These are phyloP conservation scores for Ferdinandea cuprea DNA, from an alignment of 2,888 invertebrate genomes.

Conservation along the genomic window DNA sequence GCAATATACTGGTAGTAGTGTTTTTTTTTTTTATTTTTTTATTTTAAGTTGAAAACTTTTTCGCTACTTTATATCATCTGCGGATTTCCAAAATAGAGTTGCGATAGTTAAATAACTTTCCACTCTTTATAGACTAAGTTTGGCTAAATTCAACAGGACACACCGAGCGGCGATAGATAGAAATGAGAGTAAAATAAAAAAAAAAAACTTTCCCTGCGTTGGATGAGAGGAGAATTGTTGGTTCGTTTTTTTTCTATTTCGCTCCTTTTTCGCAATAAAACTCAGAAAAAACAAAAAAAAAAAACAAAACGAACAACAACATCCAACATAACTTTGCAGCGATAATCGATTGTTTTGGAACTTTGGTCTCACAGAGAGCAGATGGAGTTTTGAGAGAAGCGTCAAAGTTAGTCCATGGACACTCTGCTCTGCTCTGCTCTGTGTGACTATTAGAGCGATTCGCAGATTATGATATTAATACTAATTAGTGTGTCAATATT, in stretches of 20 bases:
- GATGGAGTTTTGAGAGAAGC: conserved; percentile 61
- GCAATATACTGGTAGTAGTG: no score
- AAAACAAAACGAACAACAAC: conserved; percentile 18
- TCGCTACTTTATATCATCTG: conserved; percentile 74
- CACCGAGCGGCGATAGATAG: conserved; percentile 60
- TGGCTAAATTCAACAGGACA: conserved; percentile 72
- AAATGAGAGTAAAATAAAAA: conserved; percentile 51
- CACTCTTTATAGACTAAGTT: conserved; percentile 73
- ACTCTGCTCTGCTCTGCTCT: no score
- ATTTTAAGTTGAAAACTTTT: conserved; percentile 66
- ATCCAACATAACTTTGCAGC: conserved; percentile 38
- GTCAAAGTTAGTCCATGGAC: conserved; percentile 52
- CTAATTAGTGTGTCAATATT: conserved; percentile 73
- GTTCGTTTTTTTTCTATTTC: conserved; percentile 45
- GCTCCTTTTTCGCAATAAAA: conserved; percentile 25
- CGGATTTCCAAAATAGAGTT: conserved; percentile 74
- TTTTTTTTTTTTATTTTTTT: conserved; percentile 45
- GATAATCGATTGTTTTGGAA: conserved; percentile 72
- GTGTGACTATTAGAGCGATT: conserved; percentile 56
- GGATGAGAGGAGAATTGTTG: conserved; percentile 36
- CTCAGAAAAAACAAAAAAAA: no score
- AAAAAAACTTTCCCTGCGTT: conserved; percentile 62
- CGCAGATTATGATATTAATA: conserved; percentile 58
- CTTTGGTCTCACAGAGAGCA: conserved; percentile 60
- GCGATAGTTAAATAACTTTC: conserved; percentile 75